phyloP scores from a whole-genome alignment of 2,113 vertebrate species.

The Lonchura striata region DNA sequence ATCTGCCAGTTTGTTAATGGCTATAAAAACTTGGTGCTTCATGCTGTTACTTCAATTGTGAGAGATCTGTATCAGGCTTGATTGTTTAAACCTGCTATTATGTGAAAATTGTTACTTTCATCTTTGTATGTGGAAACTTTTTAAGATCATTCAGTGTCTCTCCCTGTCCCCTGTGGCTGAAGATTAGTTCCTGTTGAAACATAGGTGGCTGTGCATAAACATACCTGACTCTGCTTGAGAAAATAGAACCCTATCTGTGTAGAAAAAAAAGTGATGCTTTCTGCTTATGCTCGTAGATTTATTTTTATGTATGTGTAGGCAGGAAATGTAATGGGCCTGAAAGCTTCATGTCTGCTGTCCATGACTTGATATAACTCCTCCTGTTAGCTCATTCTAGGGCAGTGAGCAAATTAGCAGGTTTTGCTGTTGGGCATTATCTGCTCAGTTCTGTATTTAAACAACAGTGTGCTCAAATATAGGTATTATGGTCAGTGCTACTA shows the following conservation, averaged over 20 bases:
- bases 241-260: background rate
- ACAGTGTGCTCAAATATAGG: background rate
- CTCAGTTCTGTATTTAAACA: background rate
- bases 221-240: background rate
- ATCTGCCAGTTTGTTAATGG: accelerated
- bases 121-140: background rate
- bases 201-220: background rate
- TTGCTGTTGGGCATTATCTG: background rate
- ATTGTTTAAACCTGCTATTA: background rate
- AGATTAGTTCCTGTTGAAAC: background rate
- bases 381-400: background rate
- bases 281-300: background rate
- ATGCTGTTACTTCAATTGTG: background rate
- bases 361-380: background rate
- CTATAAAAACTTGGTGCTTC: background rate
- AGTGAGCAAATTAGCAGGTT: background rate
- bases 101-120: background rate
- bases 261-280: background rate
- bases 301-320: background rate
- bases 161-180: background rate
- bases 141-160: background rate
- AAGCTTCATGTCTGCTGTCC: background rate
- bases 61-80: background rate
- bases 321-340: background rate
- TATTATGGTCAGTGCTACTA: background rate